A percentile compares a stretch with the other conserved stretches of the same genome.
These are phyloP conservation scores for Perccottus glenii DNA, from an alignment of 2,113 vertebrate genomes.

Conservation along the genomic window DNA sequence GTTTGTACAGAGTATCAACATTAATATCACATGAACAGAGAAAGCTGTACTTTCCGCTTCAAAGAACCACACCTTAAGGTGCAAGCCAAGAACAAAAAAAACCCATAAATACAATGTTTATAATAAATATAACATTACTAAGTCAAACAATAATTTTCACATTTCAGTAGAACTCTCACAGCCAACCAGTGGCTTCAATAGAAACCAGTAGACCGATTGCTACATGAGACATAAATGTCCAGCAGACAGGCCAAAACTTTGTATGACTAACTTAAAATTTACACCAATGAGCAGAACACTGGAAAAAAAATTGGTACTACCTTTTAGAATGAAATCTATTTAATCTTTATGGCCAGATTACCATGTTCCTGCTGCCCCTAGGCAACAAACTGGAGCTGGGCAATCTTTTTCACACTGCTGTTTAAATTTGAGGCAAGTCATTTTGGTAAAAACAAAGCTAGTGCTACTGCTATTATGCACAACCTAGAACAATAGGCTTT, in stretches of 20 bases:
- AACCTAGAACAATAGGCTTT: neutral
- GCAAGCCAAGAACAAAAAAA: conserved; percentile 8
- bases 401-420: neutral
- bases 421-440: too few relatives aligned
- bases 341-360: conserved; percentile 14
- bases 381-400: neutral
- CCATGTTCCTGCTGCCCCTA: neutral
- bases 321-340: conserved; percentile 12
- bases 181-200: conserved; percentile 67
- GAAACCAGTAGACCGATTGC: conserved; percentile 55
- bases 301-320: conserved; percentile 4
- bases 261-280: conserved; percentile 49
- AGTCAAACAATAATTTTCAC: conserved; percentile 38
- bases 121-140: conserved; percentile 64
- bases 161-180: conserved; percentile 49
- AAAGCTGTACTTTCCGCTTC: conserved; percentile 51
- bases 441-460: too few relatives aligned
- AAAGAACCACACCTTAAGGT: conserved; percentile 45
- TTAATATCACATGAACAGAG: conserved; percentile 42
- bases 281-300: conserved; percentile 1
- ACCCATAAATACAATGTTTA: conserved; percentile 53
- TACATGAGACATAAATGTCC: conserved; percentile 62
- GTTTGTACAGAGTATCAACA: conserved; percentile 63
- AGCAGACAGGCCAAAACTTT: conserved; percentile 52
- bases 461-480: neutral